Evolutionary conservation across 2,113 vertebrate genomes (phyloP).

Genomic region (Dendrocopos noguchii): DNA sequence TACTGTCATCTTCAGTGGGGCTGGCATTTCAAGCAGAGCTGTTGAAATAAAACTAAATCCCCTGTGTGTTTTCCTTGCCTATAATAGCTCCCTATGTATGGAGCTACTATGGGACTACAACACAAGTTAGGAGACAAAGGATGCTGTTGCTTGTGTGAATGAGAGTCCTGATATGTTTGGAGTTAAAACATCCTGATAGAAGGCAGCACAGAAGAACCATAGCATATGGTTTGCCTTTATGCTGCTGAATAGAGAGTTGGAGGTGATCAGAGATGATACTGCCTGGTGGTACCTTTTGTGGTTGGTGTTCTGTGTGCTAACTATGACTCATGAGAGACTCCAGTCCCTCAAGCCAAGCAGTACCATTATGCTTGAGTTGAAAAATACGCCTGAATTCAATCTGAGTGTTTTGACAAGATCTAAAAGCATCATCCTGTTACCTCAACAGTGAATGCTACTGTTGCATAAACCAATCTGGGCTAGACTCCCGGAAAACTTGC

Average conservation of each 20-base stretch:
- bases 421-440: not conserved
- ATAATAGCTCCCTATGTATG: not conserved
- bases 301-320: not conserved
- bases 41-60: not conserved
- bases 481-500: not conserved
- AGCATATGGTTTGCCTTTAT: not conserved
- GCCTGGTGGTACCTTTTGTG: not conserved
- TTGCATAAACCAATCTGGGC: not conserved
- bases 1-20: not conserved
- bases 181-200: not conserved
- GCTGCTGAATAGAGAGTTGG: not conserved
- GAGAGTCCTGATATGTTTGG: not conserved
- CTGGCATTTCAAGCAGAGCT: not conserved
- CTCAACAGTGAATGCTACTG: not conserved
- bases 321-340: not conserved
- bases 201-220: fast-evolving
- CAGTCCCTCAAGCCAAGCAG: not conserved
- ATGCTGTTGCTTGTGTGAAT: not conserved
- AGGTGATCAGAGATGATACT: not conserved
- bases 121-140: not conserved
- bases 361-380: not conserved
- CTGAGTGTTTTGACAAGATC: not conserved
- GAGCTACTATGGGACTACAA: not conserved
- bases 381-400: not conserved
- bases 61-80: not conserved